These are phyloP conservation scores for Chloropsis cyanopogon DNA, from an alignment of 2,113 vertebrate species.

Conservation along the genomic window DNA sequence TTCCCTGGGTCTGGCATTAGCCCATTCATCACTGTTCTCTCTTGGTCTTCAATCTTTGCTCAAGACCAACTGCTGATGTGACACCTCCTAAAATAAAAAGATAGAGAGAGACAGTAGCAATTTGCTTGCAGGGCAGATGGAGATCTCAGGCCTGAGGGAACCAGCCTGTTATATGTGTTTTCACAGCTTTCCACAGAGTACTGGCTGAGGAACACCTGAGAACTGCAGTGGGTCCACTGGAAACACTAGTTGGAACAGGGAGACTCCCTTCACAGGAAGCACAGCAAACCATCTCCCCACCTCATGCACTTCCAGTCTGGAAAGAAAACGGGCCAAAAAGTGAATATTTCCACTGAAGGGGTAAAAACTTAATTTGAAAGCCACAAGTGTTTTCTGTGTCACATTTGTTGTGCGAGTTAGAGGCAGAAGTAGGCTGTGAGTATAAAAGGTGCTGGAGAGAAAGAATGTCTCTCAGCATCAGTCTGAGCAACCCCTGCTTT, in stretches of 20 bases:
- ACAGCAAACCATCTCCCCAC: not conserved
- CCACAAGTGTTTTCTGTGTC: not conserved
- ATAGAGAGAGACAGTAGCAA: not conserved
- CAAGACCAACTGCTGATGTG: not conserved
- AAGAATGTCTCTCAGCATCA: not conserved
- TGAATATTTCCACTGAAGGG: not conserved
- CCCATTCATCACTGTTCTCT: not conserved
- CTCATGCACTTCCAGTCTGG: not conserved
- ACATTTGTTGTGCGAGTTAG: not conserved
- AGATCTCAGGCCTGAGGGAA: not conserved
- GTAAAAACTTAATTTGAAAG: not conserved
- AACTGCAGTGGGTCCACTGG: accelerated
- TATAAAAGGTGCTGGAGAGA: not conserved
- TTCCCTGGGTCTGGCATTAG: not conserved
- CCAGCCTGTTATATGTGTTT: not conserved
- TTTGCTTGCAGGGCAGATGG: not conserved
- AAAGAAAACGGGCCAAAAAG: not conserved
- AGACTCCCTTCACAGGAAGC: not conserved
- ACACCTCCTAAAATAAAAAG: not conserved
- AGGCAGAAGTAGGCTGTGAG: not conserved
- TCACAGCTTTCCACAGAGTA: not conserved
- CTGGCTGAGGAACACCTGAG: not conserved
- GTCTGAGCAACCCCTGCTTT: not conserved
- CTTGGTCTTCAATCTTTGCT: not conserved
- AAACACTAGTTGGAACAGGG: not conserved